phyloP scores from a whole-genome alignment of 2,888 invertebrate species.

The Xylota segnis region DNA sequence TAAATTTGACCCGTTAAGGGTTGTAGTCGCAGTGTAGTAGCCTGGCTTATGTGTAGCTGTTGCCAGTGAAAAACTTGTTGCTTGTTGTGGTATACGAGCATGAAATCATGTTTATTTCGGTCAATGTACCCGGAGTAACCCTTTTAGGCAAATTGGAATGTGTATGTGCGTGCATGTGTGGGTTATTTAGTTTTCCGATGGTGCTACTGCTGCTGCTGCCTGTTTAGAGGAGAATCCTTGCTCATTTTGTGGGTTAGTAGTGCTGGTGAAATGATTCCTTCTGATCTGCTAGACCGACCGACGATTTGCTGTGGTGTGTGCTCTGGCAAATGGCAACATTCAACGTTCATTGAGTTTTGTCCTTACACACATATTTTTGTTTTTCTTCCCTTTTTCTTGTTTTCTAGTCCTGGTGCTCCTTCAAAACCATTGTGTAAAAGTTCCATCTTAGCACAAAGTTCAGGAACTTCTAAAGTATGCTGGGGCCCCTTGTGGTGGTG shows the following conservation, averaged over 20 bases:
- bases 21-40: background rate
- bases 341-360: constrained; percentile 32
- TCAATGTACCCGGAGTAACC: constrained; percentile 67
- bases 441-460: constrained; percentile 65
- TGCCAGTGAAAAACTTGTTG: constrained; percentile 58
- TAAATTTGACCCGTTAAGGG: constrained; percentile 40
- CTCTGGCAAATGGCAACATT: constrained; percentile 14
- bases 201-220: no score
- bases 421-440: constrained; percentile 53
- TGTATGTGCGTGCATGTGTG: constrained; percentile 40
- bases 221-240: constrained; percentile 11
- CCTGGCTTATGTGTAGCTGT: constrained; percentile 14
- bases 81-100: constrained; percentile 58
- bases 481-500: constrained; percentile 16
- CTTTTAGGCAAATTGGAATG: constrained; percentile 71
- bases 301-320: constrained; percentile 6
- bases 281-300: constrained; percentile 30
- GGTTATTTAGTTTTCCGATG: constrained; percentile 9
- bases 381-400: background rate
- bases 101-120: constrained; percentile 76
- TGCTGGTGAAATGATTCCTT: constrained; percentile 36
- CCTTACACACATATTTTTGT: background rate
- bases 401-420: constrained; percentile 3
- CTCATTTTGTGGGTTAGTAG: constrained; percentile 44
- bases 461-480: constrained; percentile 66